Base-by-base conservation (phyloP, 2,113 vertebrate species). In the Sinocyclocheilus rhinocerous region DNA sequence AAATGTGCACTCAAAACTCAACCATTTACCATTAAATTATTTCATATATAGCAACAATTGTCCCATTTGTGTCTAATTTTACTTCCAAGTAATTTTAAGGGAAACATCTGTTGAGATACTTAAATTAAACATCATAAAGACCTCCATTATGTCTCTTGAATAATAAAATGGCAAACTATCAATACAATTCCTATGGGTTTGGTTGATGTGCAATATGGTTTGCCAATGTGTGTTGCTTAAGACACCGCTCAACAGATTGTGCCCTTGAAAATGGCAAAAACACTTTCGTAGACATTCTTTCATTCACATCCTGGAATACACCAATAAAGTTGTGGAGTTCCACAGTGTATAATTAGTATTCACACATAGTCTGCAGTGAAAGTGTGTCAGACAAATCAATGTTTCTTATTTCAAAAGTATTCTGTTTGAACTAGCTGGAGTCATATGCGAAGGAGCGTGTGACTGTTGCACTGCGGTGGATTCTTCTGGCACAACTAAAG, bases 401-500 rank as follows among this genome's bases (percentile, higher is more conserved):
- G 45, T 48, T 48, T 48, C 45, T 48, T 48, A 48, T 48, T 48
- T 48, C 11, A 48, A 3, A 48, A 48, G 45, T 3, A 84, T 86
- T 78, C 26, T 20, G 50, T 83, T 85, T 81, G 79, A 81, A 84
- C 85, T 61, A 20, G 7, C n/a, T 29, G n/a, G 33, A 86, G 42
- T 42, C 33, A 45, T 84, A 73, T n/a, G 70, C 26, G 76, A 82
- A 24, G 18, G 10, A 69, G 57, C 39, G 50, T 76, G 11, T 63
- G 33, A 59, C 57, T 63, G 33, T 63, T 81, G 39, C 59, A 12
- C 59, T 52, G 2, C 67, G 24, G 7, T 85, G 45, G 67, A 39
- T 86, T 36, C n/a, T 76, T 76, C 52, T 22, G 61, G 50, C 86
- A 61, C 10, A 79, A 61, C 70, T n/a, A 72, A 80, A 87, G 73